Base-by-base conservation (phyloP, 2,113 vertebrate genomes). In the Lepisosteus osseus region DNA sequence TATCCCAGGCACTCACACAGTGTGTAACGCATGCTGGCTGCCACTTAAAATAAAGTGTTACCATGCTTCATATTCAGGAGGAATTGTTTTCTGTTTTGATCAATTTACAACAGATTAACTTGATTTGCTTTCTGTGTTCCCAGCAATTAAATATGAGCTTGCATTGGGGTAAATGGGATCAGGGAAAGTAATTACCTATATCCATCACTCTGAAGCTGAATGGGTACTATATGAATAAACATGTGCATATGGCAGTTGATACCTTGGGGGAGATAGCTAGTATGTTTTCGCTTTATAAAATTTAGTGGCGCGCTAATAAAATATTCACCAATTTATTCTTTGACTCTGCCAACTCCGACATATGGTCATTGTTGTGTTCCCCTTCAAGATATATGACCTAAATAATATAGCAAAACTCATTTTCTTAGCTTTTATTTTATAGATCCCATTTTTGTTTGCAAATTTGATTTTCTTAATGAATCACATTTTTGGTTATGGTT, bases 351-450 rank as follows among this genome's bases (percentile, higher is more conserved):
- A 74, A 76, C 77, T 78, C 69, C 74, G 3, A 76, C 84, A 86
- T 87, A 88, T 88, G 89, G 82, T 80, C 84, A 83, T 84, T 86
- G 86, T 86, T 83, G 62, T 65, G 56, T 73, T 78, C 68, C 55
- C 68, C 67, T 67, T 64, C 74, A 61, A 64, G 72, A 80, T 69
- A 17, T 13, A 64, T 56, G 6, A 71, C 75, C 63, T 54, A 13
- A 56, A 62, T 79, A 71, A 62, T 62, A 5, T 54, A 76, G 73
- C 68, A 73, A 73, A 70, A 78, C 67, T 69, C 67, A 59, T 64
- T 40, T 65, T 76, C 68, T 44, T 57, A 17, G 29, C 41, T 13
- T 57, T 42, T 11, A 43, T 59, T 59, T 43, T 69, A 43, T 44
- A 12, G 17, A 43, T 29, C 57, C 11, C 7, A n/a, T 69, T 40